A percentile compares a stretch with the other conserved stretches of the same genome.
These are phyloP conservation scores for Odontesthes bonariensis DNA, from an alignment of 2,113 vertebrate genomes.

Conservation along the genomic window DNA sequence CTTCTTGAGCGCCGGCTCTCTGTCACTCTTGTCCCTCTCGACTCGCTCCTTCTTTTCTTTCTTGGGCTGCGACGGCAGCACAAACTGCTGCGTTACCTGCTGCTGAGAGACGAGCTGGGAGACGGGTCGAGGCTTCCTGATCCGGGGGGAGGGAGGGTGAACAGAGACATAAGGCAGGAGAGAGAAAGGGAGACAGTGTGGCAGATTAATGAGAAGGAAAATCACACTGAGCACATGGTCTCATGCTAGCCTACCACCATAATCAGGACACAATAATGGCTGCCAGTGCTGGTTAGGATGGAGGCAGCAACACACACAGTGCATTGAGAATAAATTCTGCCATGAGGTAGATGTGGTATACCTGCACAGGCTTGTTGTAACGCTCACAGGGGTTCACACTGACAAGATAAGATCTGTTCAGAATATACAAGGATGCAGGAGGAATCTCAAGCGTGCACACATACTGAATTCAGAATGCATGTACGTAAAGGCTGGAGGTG, in stretches of 20 bases:
- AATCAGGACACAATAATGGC: slow-evolving; percentile 68
- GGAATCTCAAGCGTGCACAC: slow-evolving; percentile 5
- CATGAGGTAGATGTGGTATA: slow-evolving; percentile 38
- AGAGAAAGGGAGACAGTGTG: slow-evolving; percentile 6
- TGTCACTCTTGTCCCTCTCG: slow-evolving; percentile 96
- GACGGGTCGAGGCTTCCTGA: slow-evolving; percentile 98
- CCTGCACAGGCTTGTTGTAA: slow-evolving; percentile 50
- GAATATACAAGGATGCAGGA: slow-evolving; percentile 6
- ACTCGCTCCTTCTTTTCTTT: slow-evolving; percentile 98
- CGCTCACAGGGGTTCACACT: not conserved
- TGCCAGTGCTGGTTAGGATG: slow-evolving; percentile 61
- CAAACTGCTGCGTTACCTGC: slow-evolving; percentile 98
- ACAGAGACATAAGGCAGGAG: slow-evolving; percentile 26
- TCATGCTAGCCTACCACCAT: slow-evolving; percentile 35
- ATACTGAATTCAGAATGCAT: not conserved
- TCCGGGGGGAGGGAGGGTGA: slow-evolving; percentile 18
- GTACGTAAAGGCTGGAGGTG: not conserved
- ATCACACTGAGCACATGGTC: slow-evolving; percentile 61
- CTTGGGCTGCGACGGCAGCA: slow-evolving; percentile 96
- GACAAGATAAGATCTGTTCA: slow-evolving; percentile 30
- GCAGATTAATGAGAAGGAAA: slow-evolving; percentile 73
- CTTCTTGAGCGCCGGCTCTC: slow-evolving; percentile 95
- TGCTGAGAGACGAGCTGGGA: slow-evolving; percentile 98
- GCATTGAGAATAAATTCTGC: slow-evolving; percentile 23
- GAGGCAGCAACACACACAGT: slow-evolving; percentile 10